These are phyloP conservation scores for Buteo buteo DNA, from an alignment of 2,113 vertebrate genomes.

Conservation along the genomic window DNA sequence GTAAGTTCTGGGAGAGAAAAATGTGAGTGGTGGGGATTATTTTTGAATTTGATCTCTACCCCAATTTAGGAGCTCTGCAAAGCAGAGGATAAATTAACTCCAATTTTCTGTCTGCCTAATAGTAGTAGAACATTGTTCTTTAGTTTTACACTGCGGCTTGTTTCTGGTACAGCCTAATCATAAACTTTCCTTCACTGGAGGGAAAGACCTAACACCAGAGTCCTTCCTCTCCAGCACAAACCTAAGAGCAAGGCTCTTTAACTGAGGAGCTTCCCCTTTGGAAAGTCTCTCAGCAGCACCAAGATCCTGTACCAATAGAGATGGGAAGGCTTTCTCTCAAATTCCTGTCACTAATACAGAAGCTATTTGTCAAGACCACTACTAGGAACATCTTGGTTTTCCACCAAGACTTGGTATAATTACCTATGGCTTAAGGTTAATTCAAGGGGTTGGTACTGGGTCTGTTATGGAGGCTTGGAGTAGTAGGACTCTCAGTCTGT, in stretches of 20 bases:
- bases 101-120: neutral
- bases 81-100: neutral
- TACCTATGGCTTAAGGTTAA: neutral
- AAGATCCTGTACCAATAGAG: neutral
- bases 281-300: neutral
- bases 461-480: neutral
- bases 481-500: neutral
- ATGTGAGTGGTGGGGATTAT: neutral
- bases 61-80: neutral
- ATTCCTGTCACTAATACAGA: neutral
- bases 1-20: neutral
- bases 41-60: neutral
- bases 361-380: neutral
- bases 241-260: neutral
- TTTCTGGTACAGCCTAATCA: neutral
- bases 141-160: neutral
- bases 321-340: neutral
- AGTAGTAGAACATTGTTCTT: neutral
- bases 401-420: neutral
- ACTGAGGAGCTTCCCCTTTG: neutral
- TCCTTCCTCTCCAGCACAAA: neutral
- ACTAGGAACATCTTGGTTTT: neutral
- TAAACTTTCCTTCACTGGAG: neutral
- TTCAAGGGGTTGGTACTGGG: neutral
- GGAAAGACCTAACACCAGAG: neutral